Percentiles rank a stretch among this genome's conserved stretches.
Conservation (phyloP, 2,797 vertebrate species). For the Allobates femoralis region DNA sequence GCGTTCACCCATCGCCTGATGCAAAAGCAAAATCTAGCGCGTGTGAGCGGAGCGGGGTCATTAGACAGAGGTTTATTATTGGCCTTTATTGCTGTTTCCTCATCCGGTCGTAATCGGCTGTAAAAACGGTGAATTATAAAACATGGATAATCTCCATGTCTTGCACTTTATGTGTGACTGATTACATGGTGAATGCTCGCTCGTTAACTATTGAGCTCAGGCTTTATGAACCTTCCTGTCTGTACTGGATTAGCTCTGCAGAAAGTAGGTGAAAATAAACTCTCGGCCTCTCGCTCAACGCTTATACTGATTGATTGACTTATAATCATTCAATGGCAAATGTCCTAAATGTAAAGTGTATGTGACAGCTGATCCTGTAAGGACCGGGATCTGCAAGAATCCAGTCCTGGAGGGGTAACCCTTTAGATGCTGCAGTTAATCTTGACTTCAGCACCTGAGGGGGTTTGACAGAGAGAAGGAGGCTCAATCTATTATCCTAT, state of each 20-base stretch:
- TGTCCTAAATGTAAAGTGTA: no score
- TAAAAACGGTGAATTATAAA: conserved; percentile 42
- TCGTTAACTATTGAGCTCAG: conserved; percentile 12
- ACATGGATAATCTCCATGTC: neutral
- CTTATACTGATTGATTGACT: neutral
- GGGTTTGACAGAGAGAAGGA: no score
- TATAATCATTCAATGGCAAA: no score
- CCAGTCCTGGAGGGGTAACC: no score
- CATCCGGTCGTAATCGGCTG: conserved; percentile 38
- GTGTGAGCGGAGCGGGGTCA: neutral
- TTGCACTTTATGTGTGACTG: conserved; percentile 54
- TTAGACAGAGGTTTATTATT: conserved; percentile 22
- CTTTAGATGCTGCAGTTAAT: no score
- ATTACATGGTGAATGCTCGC: conserved; percentile 24
- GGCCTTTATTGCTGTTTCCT: conserved; percentile 34
- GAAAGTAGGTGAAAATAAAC: neutral
- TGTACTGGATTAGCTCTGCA: neutral
- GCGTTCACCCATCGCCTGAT: neutral
- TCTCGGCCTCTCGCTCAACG: neutral
- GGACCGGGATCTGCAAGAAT: no score
- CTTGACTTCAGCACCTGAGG: no score
- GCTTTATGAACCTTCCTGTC: neutral
- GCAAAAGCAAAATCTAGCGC: neutral
- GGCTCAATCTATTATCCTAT: no score
- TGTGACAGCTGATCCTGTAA: no score